Conservation (phyloP, 1,140 invertebrate species). For the Drosophila saltans region DNA sequence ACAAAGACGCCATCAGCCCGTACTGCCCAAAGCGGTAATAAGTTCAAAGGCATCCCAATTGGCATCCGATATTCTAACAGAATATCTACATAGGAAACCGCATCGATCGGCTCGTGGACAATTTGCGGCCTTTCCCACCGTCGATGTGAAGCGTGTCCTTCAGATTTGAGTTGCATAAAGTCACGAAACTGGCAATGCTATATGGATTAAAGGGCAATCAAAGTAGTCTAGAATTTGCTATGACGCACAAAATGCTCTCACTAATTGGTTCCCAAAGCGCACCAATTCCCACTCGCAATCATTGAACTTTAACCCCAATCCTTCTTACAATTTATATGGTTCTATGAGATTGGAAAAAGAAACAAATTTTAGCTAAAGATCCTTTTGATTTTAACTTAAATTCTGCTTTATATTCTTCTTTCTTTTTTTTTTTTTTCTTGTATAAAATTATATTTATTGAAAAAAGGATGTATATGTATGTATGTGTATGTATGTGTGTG, state of each 20-base stretch:
- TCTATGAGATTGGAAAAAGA: too few relatives aligned
- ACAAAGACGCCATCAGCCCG: slow-evolving; percentile 68
- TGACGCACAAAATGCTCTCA: too few relatives aligned
- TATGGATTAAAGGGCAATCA: too few relatives aligned
- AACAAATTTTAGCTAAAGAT: too few relatives aligned
- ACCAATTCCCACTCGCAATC: too few relatives aligned
- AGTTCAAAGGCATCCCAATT: slow-evolving; percentile 62
- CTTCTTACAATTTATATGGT: too few relatives aligned
- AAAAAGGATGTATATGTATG: neutral
- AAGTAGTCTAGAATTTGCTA: too few relatives aligned
- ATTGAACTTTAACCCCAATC: too few relatives aligned
- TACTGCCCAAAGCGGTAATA: slow-evolving; percentile 67
- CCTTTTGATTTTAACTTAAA: too few relatives aligned
- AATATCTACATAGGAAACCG: slow-evolving; percentile 80
- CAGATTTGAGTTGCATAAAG: slow-evolving; percentile 51
- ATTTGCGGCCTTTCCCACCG: slow-evolving; percentile 78
- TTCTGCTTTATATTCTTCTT: neutral
- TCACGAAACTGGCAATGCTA: too few relatives aligned
- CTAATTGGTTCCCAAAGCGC: too few relatives aligned
- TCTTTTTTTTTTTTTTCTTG: slow-evolving; percentile 15
- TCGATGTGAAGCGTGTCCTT: slow-evolving; percentile 77
- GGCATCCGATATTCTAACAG: slow-evolving; percentile 73
- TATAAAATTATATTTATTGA: slow-evolving; percentile 40
- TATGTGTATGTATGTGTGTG: slow-evolving; percentile 14
- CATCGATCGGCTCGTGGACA: slow-evolving; percentile 73